These are phyloP conservation scores for Stictonetta naevosa DNA, from an alignment of 2,113 vertebrate genomes.

Conservation along the genomic window DNA sequence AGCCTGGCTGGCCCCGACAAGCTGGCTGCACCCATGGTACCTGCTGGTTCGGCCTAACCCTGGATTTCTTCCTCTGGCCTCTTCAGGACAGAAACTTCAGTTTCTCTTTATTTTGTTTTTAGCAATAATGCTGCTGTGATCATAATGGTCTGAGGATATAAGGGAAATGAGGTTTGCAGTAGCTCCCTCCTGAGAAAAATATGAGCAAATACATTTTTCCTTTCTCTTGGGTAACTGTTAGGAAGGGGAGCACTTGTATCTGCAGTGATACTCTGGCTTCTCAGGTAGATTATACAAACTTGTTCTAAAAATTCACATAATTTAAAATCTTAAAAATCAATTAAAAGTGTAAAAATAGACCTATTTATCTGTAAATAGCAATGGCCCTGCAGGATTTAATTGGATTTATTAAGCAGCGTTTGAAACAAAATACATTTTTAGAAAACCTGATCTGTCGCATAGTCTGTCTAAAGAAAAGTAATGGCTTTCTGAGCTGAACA, in stretches of 20 bases:
- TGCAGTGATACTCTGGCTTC: slow-evolving; percentile 2
- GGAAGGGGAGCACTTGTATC: background rate
- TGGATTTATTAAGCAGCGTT: background rate
- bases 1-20: background rate
- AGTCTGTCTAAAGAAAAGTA: background rate
- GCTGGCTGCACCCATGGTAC: background rate
- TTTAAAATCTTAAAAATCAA: slow-evolving; percentile 47
- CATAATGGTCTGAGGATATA: background rate
- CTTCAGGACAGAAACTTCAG: background rate
- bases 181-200: background rate
- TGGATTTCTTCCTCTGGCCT: background rate
- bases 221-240: background rate
- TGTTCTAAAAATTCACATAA: slow-evolving; percentile 24
- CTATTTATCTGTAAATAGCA: background rate
- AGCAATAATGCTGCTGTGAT: background rate
- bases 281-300: slow-evolving; percentile 19
- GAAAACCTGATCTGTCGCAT: background rate
- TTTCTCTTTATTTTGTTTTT: background rate
- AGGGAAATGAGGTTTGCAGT: background rate
- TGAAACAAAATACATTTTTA: slow-evolving; percentile 18
- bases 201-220: background rate
- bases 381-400: background rate
- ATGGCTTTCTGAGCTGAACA: slow-evolving; percentile 13
- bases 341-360: slow-evolving; percentile 50
- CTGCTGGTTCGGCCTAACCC: background rate